Evolutionary conservation across 2,113 vertebrate species (phyloP), one percentile per base, ranked within the genome.

Genomic region (Leptosomus discolor): DNA sequence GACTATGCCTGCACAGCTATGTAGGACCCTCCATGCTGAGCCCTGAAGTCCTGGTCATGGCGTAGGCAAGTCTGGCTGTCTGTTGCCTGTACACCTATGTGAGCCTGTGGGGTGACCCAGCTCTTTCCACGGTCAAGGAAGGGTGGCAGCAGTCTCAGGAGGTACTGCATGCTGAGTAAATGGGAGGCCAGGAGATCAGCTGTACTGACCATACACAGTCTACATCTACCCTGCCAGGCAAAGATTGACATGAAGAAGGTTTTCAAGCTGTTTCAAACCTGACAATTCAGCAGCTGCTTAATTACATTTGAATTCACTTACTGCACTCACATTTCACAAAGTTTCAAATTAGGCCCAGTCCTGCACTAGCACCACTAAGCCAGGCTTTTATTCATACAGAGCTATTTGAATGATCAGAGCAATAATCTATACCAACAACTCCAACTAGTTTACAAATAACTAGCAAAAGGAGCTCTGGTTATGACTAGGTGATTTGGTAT

Each of bases 141-240:
- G 9, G 23, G 37, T 18, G 68, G 75, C 51, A 71, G 37, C 20
- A 83, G n/a, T 13, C 21, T 71, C 57, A 70, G 36, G 15, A 88
- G 4, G 4, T 84, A 34, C 5, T 4, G 11, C 2, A 1, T 29
- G 16, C 1, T 0, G 1, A 26, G 5, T 26, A 82, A 24, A 69
- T 8, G 8, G 22, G 20, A 89, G 27, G 13, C 6, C 20, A n/a
- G 20, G 10, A 77, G 22, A 39, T 24, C 1, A 4, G 36, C 41
- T 20, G n/a, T 22, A 14, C 23, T 53, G 41, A 61, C 26, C 11
- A 26, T 7, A 46, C 8, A 19, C 0, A 45, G 11, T 23, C 57
- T 50, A 46, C 2, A 6, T 23, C 7, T 79, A 9, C 11, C 11
- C 17, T 56, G 22, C 3, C 17, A 81, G 36, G 54, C 0, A 0